Evolutionary conservation across 2,888 invertebrate genomes (phyloP).

Genomic region (Stratiomys singularior): DNA sequence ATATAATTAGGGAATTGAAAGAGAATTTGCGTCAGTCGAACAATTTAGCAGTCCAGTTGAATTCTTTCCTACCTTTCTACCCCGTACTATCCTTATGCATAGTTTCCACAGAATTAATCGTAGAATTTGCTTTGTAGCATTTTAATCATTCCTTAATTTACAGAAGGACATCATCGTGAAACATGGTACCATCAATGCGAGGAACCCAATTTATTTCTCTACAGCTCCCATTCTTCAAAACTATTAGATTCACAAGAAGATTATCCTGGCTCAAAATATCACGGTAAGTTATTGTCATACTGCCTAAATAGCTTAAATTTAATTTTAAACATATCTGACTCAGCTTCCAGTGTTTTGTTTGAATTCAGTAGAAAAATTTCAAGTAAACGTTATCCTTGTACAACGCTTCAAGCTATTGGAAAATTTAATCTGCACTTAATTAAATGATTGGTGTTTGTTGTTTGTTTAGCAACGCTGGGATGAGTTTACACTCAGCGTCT

Average conservation of each 20-base stretch:
- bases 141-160: neutral
- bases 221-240: constrained; percentile 59
- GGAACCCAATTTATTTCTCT: constrained; percentile 55
- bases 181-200: constrained; percentile 59
- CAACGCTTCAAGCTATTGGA: neutral
- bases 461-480: neutral
- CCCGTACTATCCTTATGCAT: too few relatives aligned
- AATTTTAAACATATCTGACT: neutral
- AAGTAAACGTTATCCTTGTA: neutral
- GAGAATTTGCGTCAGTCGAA: too few relatives aligned
- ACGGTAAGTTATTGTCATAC: constrained; percentile 35
- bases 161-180: constrained; percentile 54
- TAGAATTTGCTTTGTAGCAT: constrained; percentile 53
- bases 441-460: constrained; percentile 22
- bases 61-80: too few relatives aligned
- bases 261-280: constrained; percentile 25
- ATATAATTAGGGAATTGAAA: too few relatives aligned
- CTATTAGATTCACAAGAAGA: constrained; percentile 52
- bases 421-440: constrained; percentile 12
- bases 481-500: too few relatives aligned
- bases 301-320: too few relatives aligned
- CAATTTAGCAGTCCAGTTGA: neutral
- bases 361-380: neutral
- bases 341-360: neutral
- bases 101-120: too few relatives aligned